A percentile compares a stretch with the other conserved stretches of the same genome.
Evolutionary conservation across 1,140 invertebrate genomes (phyloP).

Genomic region (Penaeus japonicus): DNA sequence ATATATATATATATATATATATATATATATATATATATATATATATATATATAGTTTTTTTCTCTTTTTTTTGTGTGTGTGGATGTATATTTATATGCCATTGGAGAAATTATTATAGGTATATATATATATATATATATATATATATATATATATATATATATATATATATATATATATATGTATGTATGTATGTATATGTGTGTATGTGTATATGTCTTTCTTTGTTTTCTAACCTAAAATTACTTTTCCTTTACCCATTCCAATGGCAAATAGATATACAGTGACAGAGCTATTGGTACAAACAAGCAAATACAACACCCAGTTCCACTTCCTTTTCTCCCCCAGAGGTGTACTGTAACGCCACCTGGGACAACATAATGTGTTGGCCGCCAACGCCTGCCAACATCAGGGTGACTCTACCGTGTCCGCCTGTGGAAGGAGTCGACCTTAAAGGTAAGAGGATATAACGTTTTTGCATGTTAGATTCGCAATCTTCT

Average conservation of each 20-base stretch:
- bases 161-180: neutral
- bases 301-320: neutral
- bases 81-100: neutral
- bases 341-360: constrained; percentile 19
- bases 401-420: constrained; percentile 64
- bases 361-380: constrained; percentile 74
- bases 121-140: neutral
- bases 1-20: neutral
- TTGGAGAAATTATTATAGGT: neutral
- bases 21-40: neutral
- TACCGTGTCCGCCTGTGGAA: constrained; percentile 75
- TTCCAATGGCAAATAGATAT: no score
- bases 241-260: no score
- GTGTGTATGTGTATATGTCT: neutral
- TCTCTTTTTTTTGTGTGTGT: neutral
- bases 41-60: neutral
- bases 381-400: constrained; percentile 81
- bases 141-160: neutral
- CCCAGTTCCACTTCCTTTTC: neutral
- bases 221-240: no score
- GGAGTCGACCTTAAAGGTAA: constrained; percentile 79
- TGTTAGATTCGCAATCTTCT: neutral
- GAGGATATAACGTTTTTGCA: constrained; percentile 62
- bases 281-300: no score
- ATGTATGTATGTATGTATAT: neutral